Percentiles rank a stretch among this genome's conserved stretches.
These are phyloP conservation scores for Oegoconia quadripuncta DNA, from an alignment of 2,888 invertebrate species.

Conservation along the genomic window DNA sequence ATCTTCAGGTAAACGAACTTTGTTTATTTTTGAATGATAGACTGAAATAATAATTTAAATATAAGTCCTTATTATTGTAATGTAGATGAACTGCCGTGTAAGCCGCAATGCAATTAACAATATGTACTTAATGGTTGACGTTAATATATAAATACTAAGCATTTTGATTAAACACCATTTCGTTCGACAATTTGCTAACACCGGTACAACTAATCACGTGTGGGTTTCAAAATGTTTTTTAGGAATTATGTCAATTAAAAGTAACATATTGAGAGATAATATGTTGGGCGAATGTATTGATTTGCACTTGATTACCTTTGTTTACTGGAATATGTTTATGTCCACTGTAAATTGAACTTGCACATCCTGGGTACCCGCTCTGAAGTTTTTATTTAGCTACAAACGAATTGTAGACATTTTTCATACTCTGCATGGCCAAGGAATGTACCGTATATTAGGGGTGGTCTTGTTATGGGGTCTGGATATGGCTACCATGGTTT, in stretches of 20 bases:
- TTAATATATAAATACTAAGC: slow-evolving; percentile 28
- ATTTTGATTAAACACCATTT: slow-evolving; percentile 16
- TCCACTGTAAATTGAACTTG: slow-evolving; percentile 67
- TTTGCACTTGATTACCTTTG: slow-evolving; percentile 36
- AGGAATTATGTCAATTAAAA: slow-evolving; percentile 43
- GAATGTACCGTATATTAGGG: slow-evolving; percentile 50
- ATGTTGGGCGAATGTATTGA: slow-evolving; percentile 23
- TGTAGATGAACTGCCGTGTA: slow-evolving; percentile 57
- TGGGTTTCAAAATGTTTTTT: slow-evolving; percentile 2
- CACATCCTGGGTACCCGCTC: slow-evolving; percentile 62
- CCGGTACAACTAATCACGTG: neutral
- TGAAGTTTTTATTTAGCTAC: slow-evolving; percentile 57
- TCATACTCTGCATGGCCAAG: slow-evolving; percentile 69
- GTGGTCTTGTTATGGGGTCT: slow-evolving; percentile 24
- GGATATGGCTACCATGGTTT: slow-evolving; percentile 39
- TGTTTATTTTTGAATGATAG: no score
- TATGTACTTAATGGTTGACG: slow-evolving; percentile 69
- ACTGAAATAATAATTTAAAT: no score
- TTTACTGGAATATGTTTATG: slow-evolving; percentile 38
- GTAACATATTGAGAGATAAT: slow-evolving; percentile 50
- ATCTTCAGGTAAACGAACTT: neutral
- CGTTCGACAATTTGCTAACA: neutral
- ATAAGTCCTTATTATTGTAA: no score
- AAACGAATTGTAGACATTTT: slow-evolving; percentile 53
- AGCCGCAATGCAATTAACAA: slow-evolving; percentile 67